Evolutionary conservation across 2,888 invertebrate genomes (phyloP).

Genomic region (Ormyrus labotus): DNA sequence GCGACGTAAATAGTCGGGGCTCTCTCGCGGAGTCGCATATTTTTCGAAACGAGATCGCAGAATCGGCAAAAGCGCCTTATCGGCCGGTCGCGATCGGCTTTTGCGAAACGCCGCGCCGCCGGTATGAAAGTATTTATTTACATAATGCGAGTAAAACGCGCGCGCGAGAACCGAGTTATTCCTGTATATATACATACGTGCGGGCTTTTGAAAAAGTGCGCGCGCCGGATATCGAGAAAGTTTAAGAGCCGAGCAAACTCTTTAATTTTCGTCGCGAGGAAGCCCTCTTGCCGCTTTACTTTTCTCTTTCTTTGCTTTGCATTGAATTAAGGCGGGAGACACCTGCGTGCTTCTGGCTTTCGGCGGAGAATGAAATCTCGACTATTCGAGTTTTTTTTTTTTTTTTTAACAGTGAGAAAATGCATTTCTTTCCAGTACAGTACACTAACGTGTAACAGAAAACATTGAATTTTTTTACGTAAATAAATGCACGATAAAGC

Average conservation of each 20-base stretch:
- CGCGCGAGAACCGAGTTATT: conserved; percentile 3
- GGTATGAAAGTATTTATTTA: conserved; percentile 35
- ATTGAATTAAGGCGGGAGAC: too few species aligned
- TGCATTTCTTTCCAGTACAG: too few species aligned
- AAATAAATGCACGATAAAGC: too few species aligned
- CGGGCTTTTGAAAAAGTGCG: background rate
- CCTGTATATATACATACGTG: background rate
- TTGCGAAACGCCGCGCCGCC: conserved; percentile 5
- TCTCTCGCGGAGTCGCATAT: background rate
- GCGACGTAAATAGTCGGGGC: background rate
- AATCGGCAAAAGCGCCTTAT: too few species aligned
- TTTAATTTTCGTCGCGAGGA: conserved; percentile 11
- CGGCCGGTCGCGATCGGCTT: background rate
- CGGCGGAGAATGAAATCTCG: too few species aligned
- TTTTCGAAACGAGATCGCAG: background rate
- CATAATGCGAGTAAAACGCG: conserved; percentile 18
- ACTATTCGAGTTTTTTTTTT: too few species aligned
- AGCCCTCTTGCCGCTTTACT: background rate
- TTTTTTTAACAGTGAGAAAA: too few species aligned
- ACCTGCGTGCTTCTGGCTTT: too few species aligned
- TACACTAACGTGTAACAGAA: too few species aligned
- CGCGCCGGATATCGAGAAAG: conserved; percentile 10
- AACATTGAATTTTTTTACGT: too few species aligned
- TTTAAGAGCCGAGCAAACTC: conserved; percentile 21
- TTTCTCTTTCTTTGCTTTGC: background rate